These are phyloP conservation scores for Idaea straminata DNA, from an alignment of 2,888 invertebrate genomes.

Conservation along the genomic window DNA sequence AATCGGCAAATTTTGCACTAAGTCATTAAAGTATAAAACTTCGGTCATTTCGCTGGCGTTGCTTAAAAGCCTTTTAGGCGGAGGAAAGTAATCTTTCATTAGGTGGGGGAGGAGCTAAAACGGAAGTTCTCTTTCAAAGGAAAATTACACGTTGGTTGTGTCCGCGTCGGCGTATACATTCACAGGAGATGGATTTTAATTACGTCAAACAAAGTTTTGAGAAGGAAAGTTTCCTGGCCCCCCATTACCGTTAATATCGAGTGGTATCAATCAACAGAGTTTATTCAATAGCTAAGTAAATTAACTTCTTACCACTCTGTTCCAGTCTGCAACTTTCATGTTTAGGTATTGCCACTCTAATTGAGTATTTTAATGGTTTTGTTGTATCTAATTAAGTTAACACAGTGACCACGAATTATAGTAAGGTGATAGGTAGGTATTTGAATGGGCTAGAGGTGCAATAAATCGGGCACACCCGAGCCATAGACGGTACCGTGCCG, in stretches of 20 bases:
- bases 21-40: constrained; percentile 81
- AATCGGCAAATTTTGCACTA: constrained; percentile 80
- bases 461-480: constrained; percentile 69
- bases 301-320: neutral
- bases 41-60: constrained; percentile 79
- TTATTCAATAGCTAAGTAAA: neutral
- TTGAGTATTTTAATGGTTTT: neutral
- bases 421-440: constrained; percentile 34
- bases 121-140: constrained; percentile 80
- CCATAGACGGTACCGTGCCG: constrained; percentile 36
- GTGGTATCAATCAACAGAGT: constrained; percentile 5
- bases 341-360: neutral
- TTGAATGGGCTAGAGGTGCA: constrained; percentile 54
- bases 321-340: neutral
- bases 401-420: constrained; percentile 10
- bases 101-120: constrained; percentile 76
- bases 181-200: constrained; percentile 77
- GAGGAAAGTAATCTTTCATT: constrained; percentile 80
- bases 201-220: constrained; percentile 73
- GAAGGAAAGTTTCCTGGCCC: constrained; percentile 47
- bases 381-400: neutral
- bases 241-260: constrained; percentile 41
- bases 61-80: constrained; percentile 80
- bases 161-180: constrained; percentile 61
- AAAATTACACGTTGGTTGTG: constrained; percentile 78